Percentiles rank a stretch among this genome's conserved stretches.
Evolutionary conservation across 1,140 invertebrate genomes (phyloP).

Genomic region (Meloidogyne floridensis): DNA sequence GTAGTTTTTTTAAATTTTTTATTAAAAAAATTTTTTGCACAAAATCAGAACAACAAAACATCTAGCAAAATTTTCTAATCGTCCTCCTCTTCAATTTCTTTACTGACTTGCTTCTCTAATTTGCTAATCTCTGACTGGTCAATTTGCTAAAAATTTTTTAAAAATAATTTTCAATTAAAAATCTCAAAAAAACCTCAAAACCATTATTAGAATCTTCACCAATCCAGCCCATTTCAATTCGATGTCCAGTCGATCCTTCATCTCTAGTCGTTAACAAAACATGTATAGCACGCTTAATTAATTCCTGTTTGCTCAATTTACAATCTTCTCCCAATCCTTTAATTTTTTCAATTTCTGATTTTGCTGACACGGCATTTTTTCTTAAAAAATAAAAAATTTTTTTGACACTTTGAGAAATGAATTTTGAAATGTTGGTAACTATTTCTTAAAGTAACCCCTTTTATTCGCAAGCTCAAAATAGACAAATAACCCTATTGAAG

Average conservation of each 20-base stretch:
- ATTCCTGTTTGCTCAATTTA: slow-evolving; percentile 45
- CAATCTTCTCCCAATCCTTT: slow-evolving; percentile 70
- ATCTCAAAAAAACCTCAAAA: slow-evolving; percentile 39
- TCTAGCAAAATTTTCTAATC: not conserved
- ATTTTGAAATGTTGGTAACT: not conserved
- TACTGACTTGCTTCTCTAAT: not conserved
- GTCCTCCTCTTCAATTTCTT: not conserved
- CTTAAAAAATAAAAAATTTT: not conserved
- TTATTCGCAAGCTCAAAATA: no score
- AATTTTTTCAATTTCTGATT: slow-evolving; percentile 98
- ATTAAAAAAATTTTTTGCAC: no score
- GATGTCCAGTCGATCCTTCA: slow-evolving; percentile 97
- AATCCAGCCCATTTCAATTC: slow-evolving; percentile 95
- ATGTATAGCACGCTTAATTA: slow-evolving; percentile 65
- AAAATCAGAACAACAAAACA: no score
- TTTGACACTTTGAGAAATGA: not conserved
- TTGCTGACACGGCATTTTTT: slow-evolving; percentile 96
- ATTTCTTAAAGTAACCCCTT: no score
- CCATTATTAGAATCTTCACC: slow-evolving; percentile 70
- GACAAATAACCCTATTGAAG: no score
- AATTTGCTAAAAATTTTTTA: not conserved
- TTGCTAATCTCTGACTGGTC: not conserved
- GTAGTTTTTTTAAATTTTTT: no score
- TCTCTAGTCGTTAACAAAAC: slow-evolving; percentile 78
- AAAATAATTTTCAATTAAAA: not conserved